A percentile compares a stretch with the other conserved stretches of the same genome.
Conservation (phyloP, 2,113 vertebrate genomes). For the Suricata suricatta region DNA sequence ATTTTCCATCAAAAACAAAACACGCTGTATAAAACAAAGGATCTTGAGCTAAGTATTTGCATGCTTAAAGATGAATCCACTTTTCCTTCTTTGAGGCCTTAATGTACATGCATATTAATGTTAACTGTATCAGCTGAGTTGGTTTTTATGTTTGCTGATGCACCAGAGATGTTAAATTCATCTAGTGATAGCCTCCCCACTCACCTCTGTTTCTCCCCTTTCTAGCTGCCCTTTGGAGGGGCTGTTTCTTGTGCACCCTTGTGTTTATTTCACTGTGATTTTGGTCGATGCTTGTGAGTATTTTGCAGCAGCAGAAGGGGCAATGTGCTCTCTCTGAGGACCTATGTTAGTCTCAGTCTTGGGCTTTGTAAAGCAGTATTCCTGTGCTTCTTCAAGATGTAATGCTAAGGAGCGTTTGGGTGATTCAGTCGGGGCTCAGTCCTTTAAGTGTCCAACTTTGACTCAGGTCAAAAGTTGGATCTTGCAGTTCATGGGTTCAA, state of each 20-base stretch:
- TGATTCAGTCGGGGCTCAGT: no score
- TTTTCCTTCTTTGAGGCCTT: neutral
- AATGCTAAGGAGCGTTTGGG: no score
- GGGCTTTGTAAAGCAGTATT: neutral
- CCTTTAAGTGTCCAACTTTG: no score
- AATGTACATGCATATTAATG: neutral
- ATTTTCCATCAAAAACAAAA: neutral
- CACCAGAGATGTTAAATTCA: neutral
- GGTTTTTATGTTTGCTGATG: neutral
- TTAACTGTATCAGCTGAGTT: neutral
- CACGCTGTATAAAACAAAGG: neutral
- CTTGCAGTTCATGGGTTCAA: no score
- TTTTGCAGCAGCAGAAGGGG: accelerated
- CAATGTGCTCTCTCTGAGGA: neutral
- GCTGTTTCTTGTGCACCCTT: neutral
- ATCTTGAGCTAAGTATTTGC: neutral
- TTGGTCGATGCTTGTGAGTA: neutral
- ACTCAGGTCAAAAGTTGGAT: no score
- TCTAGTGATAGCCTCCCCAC: neutral
- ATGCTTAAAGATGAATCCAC: neutral
- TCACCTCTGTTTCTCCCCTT: neutral
- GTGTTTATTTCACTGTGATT: neutral
- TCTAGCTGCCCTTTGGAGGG: neutral
- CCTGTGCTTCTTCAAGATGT: neutral
- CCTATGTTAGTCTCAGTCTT: neutral